Conservation (phyloP, 2,797 vertebrate genomes). For the Rachycentron canadum region DNA sequence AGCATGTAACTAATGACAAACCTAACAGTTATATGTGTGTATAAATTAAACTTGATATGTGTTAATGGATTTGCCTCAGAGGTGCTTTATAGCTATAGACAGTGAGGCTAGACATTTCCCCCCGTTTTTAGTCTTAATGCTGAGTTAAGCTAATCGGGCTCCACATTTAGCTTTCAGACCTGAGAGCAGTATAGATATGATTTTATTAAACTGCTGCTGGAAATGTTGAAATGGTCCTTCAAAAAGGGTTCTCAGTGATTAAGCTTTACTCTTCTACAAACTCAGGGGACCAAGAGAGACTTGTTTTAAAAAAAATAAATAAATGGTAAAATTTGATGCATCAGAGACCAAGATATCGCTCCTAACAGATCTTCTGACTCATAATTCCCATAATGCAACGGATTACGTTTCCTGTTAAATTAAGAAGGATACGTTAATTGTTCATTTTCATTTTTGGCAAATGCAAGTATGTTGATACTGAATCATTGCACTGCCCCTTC, state of each 20-base stretch:
- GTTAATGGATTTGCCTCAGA: neutral
- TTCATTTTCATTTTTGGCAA: no score
- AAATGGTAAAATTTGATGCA: neutral
- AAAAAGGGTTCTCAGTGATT: neutral
- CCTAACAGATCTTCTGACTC: conserved; percentile 2
- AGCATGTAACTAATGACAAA: neutral
- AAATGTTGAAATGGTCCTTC: neutral
- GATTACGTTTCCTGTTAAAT: neutral
- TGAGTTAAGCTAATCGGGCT: neutral
- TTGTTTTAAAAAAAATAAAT: neutral
- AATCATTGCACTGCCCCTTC: neutral
- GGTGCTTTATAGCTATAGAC: neutral
- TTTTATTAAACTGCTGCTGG: neutral
- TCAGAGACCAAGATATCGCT: neutral
- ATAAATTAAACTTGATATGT: neutral
- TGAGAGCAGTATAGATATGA: neutral
- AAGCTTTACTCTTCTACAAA: neutral
- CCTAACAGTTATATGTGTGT: neutral
- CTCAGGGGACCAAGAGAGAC: neutral
- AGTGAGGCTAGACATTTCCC: neutral
- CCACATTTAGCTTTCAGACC: neutral
- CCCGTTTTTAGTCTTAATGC: neutral
- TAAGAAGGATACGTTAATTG: neutral
- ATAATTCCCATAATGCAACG: conserved; percentile 11
- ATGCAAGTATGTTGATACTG: no score